Base-by-base conservation (phyloP, 2,797 vertebrate species). In the Eospalax fontanierii region DNA sequence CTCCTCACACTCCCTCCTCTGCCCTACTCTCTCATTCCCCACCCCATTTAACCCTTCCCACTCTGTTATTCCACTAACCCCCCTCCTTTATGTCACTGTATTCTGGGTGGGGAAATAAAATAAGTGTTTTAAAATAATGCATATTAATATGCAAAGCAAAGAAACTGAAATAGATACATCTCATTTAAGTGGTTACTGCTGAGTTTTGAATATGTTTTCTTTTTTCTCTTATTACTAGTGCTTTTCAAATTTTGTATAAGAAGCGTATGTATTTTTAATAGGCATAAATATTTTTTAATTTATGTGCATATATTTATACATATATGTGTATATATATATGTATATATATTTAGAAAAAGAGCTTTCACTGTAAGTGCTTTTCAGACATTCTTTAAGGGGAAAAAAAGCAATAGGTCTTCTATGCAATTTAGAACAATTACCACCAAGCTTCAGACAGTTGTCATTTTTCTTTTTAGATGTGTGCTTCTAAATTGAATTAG, bases 391-490 rank as follows among this genome's bases (percentile, higher is more conserved):
- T 63, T 43, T 43, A 54, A 80, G 24, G 35, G 33, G 76, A 86
- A 89, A 54, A 28, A 71, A 87, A 93, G n/a, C 26, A 78, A 2
- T 83, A 70, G 54, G 33, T 28, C 46, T 91, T 54, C 80, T 26
- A 3, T 91, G 24, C 26, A 80, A 10, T 91, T 95, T 61, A 92
- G 24, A 83, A 89, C 79, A 78, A 89, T 87, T 16, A 86, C 18
- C 50, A n/a, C n/a, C 14, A 18, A 89, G 9, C 24, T 59, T 82
- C n/a, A 94, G 75, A 33, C 19, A 65, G 11, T 43, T n/a, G 19
- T 21, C 18, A 0, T 90, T 19, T 66, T 93, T 15, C 30, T 22
- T 80, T 94, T 70, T 79, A 57, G 70, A 54, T 66, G 22, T 75
- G 30, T 79, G 43, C 18, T 83, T 95, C 26, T 71, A 73, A 92